Conservation (phyloP, 2,888 invertebrate genomes). For the Agrilus cyanescens region DNA sequence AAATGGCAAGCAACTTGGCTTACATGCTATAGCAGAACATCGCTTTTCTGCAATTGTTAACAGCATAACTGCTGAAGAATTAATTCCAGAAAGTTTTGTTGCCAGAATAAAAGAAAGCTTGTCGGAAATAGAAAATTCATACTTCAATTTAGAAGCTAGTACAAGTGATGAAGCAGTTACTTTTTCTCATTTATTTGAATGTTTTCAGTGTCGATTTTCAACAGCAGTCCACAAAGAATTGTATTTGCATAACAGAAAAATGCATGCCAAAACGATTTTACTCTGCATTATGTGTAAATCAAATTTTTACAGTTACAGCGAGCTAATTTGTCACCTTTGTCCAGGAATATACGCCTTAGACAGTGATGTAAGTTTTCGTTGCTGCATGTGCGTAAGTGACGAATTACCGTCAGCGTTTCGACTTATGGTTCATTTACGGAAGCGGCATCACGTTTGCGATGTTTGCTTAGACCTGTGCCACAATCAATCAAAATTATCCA, state of each 20-base stretch:
- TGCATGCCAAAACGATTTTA: slow-evolving; percentile 73
- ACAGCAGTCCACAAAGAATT: slow-evolving; percentile 72
- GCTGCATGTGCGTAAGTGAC: slow-evolving; percentile 68
- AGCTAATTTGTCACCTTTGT: slow-evolving; percentile 75
- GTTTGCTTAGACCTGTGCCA: slow-evolving; percentile 74
- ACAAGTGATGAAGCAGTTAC: slow-evolving; percentile 44
- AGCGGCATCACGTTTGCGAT: slow-evolving; percentile 76
- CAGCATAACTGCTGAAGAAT: slow-evolving; percentile 64
- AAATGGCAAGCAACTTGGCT: slow-evolving; percentile 65
- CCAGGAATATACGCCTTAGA: slow-evolving; percentile 60
- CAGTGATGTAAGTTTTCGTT: slow-evolving; percentile 61
- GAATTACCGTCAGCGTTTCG: slow-evolving; percentile 75
- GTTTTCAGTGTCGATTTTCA: slow-evolving; percentile 74
- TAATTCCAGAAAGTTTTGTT: slow-evolving; percentile 59
- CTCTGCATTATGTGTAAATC: slow-evolving; percentile 80
- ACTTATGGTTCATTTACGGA: slow-evolving; percentile 76
- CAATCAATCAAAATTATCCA: slow-evolving; percentile 67
- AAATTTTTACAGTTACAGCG: slow-evolving; percentile 79
- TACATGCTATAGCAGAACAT: slow-evolving; percentile 71
- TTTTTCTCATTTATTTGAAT: slow-evolving; percentile 64
- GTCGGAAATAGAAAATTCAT: slow-evolving; percentile 48
- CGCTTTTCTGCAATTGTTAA: slow-evolving; percentile 67
- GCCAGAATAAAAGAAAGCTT: slow-evolving; percentile 51
- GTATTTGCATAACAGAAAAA: slow-evolving; percentile 74
- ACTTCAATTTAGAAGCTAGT: slow-evolving; percentile 63